Percentiles rank a stretch among this genome's conserved stretches.
phyloP scores from a whole-genome alignment of 2,113 vertebrate genomes.

The Corvus hawaiiensis region DNA sequence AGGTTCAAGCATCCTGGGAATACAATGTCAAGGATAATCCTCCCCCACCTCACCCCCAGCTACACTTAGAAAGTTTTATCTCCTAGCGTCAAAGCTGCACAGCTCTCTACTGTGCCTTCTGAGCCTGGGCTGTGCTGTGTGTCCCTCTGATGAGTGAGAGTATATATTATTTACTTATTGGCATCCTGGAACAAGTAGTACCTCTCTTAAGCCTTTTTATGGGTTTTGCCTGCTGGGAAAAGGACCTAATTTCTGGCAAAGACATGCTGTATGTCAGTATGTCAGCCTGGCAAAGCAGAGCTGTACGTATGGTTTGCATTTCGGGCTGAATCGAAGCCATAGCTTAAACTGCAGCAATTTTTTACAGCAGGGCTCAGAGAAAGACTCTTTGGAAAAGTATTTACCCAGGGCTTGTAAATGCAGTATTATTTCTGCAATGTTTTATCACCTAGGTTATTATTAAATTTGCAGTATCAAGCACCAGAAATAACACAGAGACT shows the following conservation, averaged over 20 bases:
- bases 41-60: neutral
- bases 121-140: neutral
- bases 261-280: neutral
- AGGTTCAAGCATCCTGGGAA: neutral
- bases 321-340: neutral
- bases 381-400: neutral
- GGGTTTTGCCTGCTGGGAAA: neutral
- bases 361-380: neutral
- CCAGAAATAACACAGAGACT: neutral
- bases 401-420: neutral
- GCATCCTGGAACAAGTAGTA: neutral
- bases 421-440: neutral
- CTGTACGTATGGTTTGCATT: constrained; percentile 29
- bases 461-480: neutral
- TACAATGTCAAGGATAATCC: neutral
- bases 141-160: neutral
- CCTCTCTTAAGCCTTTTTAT: constrained; percentile 2
- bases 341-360: neutral
- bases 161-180: neutral
- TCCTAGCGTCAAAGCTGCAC: neutral
- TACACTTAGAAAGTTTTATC: neutral
- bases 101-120: neutral
- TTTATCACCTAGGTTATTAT: neutral
- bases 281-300: neutral
- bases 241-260: neutral